Evolutionary conservation across 2,888 invertebrate species (phyloP), one percentile per base, ranked within the genome.

Genomic region (Tachina lurida): DNA sequence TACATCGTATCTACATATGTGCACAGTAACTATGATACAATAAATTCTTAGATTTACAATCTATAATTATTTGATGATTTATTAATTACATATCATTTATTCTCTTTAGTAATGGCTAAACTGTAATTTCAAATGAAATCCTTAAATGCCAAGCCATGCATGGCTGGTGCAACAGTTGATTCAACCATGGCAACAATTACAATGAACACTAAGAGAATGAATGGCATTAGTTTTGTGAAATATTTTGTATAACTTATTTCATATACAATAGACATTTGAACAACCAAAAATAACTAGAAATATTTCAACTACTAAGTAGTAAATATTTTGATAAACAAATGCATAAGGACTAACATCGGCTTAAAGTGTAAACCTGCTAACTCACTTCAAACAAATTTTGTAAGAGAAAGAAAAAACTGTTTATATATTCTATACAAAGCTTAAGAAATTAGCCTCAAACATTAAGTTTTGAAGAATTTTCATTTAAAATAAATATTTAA

Each of bases 21-120:
- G 15, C 62, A 52, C 9, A 10, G n/a, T 17, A 15, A 54, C 3
- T 22, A 63, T 9, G 4, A 41, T 10, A n/a, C 9, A 73, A 63
- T 8, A 49, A 49, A 41, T 58, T 73, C 56, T 41, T 22, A 49
- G 22, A 41, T 47, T 22, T 58, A 54, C 65, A 76, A 70, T n/a
- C 52, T 58, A 73, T 71, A 73, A 58, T 77, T 71, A 77, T 67
- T 60, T 67, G 54, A 71, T 83, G 73, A 83, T 83, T 77, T 77
- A 83, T 71, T 83, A 67, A 83, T 73, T 60, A 73, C 73, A 60
- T 22, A 73, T 83, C 12, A 77, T 62, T 56, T 74, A 74, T 84
- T 79, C 68, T 79, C 79, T 75, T 75, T 74, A 63, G 56, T 15
- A 63, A 39, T 19, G 49, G 47, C 13, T 62, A 45, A 68, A 71